These are phyloP conservation scores for Apistogramma diplotaenia DNA, from an alignment of 2,113 vertebrate species.

Conservation along the genomic window DNA sequence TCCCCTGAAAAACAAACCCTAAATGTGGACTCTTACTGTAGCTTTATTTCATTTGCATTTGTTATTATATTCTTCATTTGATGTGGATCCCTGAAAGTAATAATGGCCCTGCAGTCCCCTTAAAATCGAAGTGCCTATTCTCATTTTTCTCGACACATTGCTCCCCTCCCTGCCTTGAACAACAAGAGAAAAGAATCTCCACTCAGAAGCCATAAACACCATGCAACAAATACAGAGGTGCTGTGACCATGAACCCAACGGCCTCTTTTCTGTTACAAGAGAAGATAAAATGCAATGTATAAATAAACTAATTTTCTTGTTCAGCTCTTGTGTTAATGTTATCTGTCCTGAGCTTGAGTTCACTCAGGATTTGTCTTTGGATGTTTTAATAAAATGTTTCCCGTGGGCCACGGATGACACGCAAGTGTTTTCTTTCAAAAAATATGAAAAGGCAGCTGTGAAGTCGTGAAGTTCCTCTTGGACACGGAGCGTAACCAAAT, in stretches of 20 bases:
- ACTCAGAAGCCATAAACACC: background rate
- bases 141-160: background rate
- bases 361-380: background rate
- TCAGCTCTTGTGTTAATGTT: background rate
- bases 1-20: background rate
- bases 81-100: background rate
- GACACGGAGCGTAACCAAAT: constrained; percentile 21
- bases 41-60: background rate
- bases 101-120: background rate
- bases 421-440: background rate
- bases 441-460: background rate
- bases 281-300: background rate
- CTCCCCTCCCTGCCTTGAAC: background rate
- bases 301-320: background rate
- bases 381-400: background rate
- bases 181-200: background rate
- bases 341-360: background rate
- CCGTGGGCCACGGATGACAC: background rate
- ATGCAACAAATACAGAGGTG: background rate
- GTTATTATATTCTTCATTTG: background rate
- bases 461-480: constrained; percentile 9
- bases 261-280: background rate
- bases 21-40: background rate
- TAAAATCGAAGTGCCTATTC: background rate
- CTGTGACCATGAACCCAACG: background rate